Percentiles rank a stretch among this genome's conserved stretches.
Conservation (phyloP, 1,140 invertebrate species). For the Cydia pomonella region DNA sequence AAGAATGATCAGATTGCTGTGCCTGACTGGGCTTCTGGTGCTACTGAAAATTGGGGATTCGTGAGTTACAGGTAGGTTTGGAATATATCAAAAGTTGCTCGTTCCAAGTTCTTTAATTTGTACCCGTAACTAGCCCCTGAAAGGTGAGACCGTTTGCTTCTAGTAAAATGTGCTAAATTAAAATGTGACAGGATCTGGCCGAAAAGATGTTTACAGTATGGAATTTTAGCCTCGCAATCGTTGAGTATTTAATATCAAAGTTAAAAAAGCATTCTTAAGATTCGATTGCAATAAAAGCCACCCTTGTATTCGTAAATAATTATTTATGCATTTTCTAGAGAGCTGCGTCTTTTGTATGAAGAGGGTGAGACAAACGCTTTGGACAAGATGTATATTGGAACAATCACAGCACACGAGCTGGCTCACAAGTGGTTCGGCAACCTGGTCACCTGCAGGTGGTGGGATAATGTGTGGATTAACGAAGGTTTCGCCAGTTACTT, state of each 20-base stretch:
- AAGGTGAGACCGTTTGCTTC: too few relatives aligned
- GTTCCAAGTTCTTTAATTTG: too few relatives aligned
- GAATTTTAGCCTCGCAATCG: too few relatives aligned
- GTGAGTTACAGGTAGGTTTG: constrained; percentile 81
- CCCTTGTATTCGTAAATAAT: not conserved
- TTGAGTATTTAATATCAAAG: too few relatives aligned
- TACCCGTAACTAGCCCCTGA: too few relatives aligned
- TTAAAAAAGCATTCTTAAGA: too few relatives aligned
- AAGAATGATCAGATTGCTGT: constrained; percentile 85
- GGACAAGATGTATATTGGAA: constrained; percentile 73
- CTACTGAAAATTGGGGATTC: constrained; percentile 89
- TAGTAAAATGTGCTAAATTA: too few relatives aligned
- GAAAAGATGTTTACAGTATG: too few relatives aligned
- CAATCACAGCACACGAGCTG: constrained; percentile 81
- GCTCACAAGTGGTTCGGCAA: constrained; percentile 83
- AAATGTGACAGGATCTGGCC: too few relatives aligned
- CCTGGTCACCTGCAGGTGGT: constrained; percentile 81
- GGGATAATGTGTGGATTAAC: constrained; percentile 87
- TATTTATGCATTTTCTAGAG: constrained; percentile 45
- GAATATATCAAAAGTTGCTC: too few relatives aligned
- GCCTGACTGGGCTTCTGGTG: constrained; percentile 86
- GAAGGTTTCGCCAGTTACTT: constrained; percentile 92
- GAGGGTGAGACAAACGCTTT: constrained; percentile 62
- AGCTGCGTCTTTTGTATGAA: constrained; percentile 64
- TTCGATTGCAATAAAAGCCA: not conserved